Percentiles rank a stretch among this genome's conserved stretches.
These are phyloP conservation scores for Bruchidius siliquastri DNA, from an alignment of 2,888 invertebrate species.

Conservation along the genomic window DNA sequence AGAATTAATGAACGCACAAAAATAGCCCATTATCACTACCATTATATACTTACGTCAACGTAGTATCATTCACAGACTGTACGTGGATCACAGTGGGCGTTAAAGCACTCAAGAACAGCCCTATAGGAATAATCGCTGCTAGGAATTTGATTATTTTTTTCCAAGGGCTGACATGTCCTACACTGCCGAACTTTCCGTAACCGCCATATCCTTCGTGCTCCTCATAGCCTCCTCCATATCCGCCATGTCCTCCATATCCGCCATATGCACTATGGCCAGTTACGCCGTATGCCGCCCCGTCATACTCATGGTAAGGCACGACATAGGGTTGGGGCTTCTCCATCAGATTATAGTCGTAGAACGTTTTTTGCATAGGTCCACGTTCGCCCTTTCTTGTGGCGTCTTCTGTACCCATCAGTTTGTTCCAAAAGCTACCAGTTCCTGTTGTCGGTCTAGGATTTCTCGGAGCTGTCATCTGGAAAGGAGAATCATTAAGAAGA, in stretches of 20 bases:
- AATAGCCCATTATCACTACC: too few relatives aligned
- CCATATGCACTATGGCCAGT: not conserved
- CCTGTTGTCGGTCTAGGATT: not conserved
- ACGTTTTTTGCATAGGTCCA: slow-evolving; percentile 17
- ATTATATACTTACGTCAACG: not conserved
- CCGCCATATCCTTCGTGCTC: not conserved
- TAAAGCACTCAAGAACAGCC: slow-evolving; percentile 65
- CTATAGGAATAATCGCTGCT: slow-evolving; percentile 66
- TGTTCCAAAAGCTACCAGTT: slow-evolving; percentile 13
- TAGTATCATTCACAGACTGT: slow-evolving; percentile 40
- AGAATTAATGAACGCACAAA: too few relatives aligned
- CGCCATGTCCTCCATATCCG: not conserved
- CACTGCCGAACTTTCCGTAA: slow-evolving; percentile 12
- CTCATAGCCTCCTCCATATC: not conserved
- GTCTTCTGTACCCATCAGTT: slow-evolving; percentile 8
- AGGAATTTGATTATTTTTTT: slow-evolving; percentile 60
- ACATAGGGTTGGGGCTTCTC: slow-evolving; percentile 22
- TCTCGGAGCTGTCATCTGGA: not conserved
- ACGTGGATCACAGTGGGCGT: slow-evolving; percentile 64
- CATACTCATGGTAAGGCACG: not conserved
- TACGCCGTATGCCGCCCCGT: not conserved
- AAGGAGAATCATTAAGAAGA: not conserved
- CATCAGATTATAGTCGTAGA: slow-evolving; percentile 23
- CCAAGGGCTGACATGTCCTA: slow-evolving; percentile 50
- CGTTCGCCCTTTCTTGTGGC: slow-evolving; percentile 7